phyloP scores from a whole-genome alignment of 2,888 invertebrate genomes.

The Tetragonisca angustula region DNA sequence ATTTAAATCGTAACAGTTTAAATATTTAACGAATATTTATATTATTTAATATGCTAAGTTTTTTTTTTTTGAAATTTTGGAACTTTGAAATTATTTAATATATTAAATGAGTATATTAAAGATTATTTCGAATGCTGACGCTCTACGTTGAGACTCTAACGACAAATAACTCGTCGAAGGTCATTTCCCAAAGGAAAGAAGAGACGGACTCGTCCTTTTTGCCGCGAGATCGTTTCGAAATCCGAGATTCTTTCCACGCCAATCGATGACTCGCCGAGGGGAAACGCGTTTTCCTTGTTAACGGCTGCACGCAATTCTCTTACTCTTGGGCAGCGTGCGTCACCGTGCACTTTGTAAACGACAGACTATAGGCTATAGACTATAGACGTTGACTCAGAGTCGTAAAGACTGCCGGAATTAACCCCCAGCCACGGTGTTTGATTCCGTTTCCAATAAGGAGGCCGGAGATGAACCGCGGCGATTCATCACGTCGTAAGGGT shows the following conservation, averaged over 20 bases:
- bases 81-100: no score
- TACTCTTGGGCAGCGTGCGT: constrained; percentile 45
- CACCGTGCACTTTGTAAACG: constrained; percentile 19
- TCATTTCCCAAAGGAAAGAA: background rate
- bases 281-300: constrained; percentile 23
- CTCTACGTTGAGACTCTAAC: constrained; percentile 29
- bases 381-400: constrained; percentile 51
- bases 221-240: background rate
- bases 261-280: constrained; percentile 30
- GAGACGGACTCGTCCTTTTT: background rate
- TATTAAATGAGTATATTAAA: no score
- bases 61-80: no score
- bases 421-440: constrained; percentile 15
- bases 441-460: constrained; percentile 13
- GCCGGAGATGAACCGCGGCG: constrained; percentile 6
- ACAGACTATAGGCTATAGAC: background rate
- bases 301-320: constrained; percentile 34
- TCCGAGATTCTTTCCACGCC: background rate
- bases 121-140: background rate
- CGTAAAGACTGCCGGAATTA: constrained; percentile 35
- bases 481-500: no score
- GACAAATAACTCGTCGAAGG: constrained; percentile 7
- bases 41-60: no score
- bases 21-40: no score
- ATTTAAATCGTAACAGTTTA: no score